These are phyloP conservation scores for Bombus terrestris DNA, from an alignment of 1,140 invertebrate species.

Conservation along the genomic window DNA sequence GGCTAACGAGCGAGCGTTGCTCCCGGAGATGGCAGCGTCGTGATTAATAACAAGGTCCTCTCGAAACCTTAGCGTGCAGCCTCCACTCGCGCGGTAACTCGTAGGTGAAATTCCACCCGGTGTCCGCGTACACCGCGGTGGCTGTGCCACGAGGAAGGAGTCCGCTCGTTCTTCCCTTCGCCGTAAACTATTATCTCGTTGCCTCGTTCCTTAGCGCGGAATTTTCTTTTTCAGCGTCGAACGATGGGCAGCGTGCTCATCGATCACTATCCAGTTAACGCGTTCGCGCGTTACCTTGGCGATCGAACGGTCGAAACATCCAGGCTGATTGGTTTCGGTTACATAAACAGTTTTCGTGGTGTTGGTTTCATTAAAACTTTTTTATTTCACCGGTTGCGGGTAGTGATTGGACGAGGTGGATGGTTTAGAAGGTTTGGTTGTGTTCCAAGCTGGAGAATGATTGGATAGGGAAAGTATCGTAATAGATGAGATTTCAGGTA, in stretches of 20 bases:
- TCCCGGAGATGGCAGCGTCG: constrained; percentile 77
- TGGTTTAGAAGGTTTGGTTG: neutral
- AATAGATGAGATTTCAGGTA: neutral
- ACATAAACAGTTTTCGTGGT: neutral
- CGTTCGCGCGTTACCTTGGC: constrained; percentile 38
- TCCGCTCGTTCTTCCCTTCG: neutral
- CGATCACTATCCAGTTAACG: constrained; percentile 64
- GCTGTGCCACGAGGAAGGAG: constrained; percentile 34
- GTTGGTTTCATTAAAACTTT: neutral
- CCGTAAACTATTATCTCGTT: neutral
- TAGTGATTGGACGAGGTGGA: neutral
- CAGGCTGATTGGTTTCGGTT: neutral
- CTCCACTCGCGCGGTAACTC: constrained; percentile 61
- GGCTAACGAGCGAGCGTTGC: constrained; percentile 78
- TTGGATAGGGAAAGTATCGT: neutral
- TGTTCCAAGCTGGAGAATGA: neutral
- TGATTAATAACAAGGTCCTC: constrained; percentile 81
- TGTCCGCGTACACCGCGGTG: constrained; percentile 17
- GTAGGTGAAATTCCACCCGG: constrained; percentile 62
- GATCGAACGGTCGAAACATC: constrained; percentile 7
- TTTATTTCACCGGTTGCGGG: neutral
- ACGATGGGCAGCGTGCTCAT: constrained; percentile 57
- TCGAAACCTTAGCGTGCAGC: constrained; percentile 64
- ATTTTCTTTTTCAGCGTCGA: constrained; percentile 36
- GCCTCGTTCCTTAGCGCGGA: neutral